Percentiles rank a stretch among this genome's conserved stretches.
Evolutionary conservation across 1,140 invertebrate genomes (phyloP).

Genomic region (Battus philenor): DNA sequence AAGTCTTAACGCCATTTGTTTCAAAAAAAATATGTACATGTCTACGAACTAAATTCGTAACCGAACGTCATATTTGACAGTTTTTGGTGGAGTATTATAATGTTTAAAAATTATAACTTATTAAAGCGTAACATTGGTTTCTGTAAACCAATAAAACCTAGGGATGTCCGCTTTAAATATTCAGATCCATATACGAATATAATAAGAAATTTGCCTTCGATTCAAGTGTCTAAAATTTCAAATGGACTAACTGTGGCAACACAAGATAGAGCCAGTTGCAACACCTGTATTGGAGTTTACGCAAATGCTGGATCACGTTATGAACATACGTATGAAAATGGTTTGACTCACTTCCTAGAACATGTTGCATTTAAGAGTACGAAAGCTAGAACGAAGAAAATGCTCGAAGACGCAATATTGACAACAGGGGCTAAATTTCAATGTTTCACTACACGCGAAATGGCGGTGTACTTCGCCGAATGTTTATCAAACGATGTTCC

Average conservation of each 20-base stretch:
- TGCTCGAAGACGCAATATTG: conserved; percentile 84
- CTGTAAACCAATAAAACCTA: not conserved
- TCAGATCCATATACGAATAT: conserved; percentile 21
- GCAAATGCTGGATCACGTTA: conserved; percentile 86
- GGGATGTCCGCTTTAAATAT: conserved; percentile 1
- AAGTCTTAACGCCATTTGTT: too few species aligned
- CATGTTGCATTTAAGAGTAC: conserved; percentile 90
- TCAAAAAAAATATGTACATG: too few species aligned
- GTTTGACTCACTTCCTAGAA: conserved; percentile 86
- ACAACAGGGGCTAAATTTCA: conserved; percentile 86
- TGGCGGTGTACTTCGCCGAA: conserved; percentile 86
- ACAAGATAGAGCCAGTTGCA: conserved; percentile 31
- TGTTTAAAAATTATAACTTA: not conserved
- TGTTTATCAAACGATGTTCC: conserved; percentile 80
- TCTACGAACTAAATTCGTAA: too few species aligned
- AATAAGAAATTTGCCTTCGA: conserved; percentile 25
- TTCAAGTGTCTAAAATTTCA: conserved; percentile 22
- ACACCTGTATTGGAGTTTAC: conserved; percentile 83
- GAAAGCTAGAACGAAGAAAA: conserved; percentile 77
- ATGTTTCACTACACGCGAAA: conserved; percentile 86
- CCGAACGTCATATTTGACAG: too few species aligned
- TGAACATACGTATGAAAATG: conserved; percentile 83
- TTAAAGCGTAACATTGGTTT: not conserved
- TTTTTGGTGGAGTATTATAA: too few species aligned
- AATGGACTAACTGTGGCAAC: conserved; percentile 47